Base-by-base conservation (phyloP, 30 jellyfish, hydroid and myxozoan species). In the Cassiopea andromeda region DNA sequence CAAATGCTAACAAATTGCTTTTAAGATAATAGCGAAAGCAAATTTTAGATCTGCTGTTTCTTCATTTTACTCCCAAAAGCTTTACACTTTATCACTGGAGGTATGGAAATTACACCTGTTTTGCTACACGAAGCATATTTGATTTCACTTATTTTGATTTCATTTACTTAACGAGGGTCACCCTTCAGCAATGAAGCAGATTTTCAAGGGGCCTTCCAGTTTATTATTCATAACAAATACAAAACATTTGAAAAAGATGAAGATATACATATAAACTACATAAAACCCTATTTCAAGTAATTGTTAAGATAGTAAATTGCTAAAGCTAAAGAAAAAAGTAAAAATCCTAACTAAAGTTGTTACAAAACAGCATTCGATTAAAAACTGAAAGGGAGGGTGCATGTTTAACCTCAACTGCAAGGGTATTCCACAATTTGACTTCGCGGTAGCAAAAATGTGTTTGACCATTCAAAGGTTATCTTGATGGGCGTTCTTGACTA, bases 381-480 rank as follows among this genome's bases (percentile, higher is more conserved):
- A 58, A 58, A 58, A 58, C 68, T 58, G 68, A 58, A 58, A 58
- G 68, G 68, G 68, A 58, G 68, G 68, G 68, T 58, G 68, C 68
- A 7, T 58, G 14, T 58, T 58, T 58, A 14, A 58, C 68, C 68
- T 58, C 68, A 58, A 58, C 8, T 6, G 68, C 68, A 58, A 58
- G 68, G 68, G 8, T 58, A 6, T 58, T 58, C 14, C 68, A 7
- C 14, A 58, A 58, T 58, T 58, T 58, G 68, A 14, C 68, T 58
- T 14, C 0, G 68, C 68, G 68, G 68, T 58, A 58, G 68, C 13
- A 58, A 58, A 58, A 58, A 58, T 14, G 68, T 58, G 0, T 58
- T 14, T 58, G 68, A 58, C 68, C 8, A 58, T 58, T 58, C 14
- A 58, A 58, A 58, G 68, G 38, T 27, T 27, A 27, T 27, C 38